These are phyloP conservation scores for Nephrocerus scutellatus DNA, from an alignment of 2,888 invertebrate species.

Conservation along the genomic window DNA sequence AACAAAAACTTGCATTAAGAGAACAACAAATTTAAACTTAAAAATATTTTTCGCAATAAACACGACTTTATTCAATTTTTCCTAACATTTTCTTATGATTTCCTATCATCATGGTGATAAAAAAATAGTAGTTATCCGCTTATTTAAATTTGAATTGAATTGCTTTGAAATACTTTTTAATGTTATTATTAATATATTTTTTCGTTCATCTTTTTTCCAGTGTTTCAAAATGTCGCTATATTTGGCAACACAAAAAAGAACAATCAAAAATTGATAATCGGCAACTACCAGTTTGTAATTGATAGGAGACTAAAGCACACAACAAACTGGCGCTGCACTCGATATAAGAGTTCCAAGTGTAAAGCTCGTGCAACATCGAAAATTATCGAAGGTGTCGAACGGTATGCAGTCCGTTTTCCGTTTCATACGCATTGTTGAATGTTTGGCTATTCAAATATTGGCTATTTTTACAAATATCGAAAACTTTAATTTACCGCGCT, in stretches of 20 bases:
- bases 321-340: slow-evolving; percentile 45
- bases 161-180: neutral
- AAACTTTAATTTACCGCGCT: no score
- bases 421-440: slow-evolving; percentile 32
- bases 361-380: slow-evolving; percentile 45
- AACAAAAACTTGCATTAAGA: neutral
- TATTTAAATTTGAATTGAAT: no score
- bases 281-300: slow-evolving; percentile 38
- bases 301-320: slow-evolving; percentile 42
- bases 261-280: slow-evolving; percentile 38
- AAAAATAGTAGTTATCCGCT: no score
- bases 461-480: neutral
- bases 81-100: neutral
- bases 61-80: neutral
- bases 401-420: slow-evolving; percentile 33
- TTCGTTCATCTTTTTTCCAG: slow-evolving; percentile 17
- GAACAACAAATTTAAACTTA: neutral
- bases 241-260: slow-evolving; percentile 43
- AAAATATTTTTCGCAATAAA: slow-evolving; percentile 2
- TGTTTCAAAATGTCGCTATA: slow-evolving; percentile 25
- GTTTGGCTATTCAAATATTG: neutral
- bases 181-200: slow-evolving; percentile 12
- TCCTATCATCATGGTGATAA: no score
- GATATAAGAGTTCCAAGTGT: slow-evolving; percentile 40
- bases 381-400: slow-evolving; percentile 33